Evolutionary conservation across 2,113 vertebrate species (phyloP), one percentile per base, ranked within the genome.

Genomic region (Proterorhinus semilunaris): DNA sequence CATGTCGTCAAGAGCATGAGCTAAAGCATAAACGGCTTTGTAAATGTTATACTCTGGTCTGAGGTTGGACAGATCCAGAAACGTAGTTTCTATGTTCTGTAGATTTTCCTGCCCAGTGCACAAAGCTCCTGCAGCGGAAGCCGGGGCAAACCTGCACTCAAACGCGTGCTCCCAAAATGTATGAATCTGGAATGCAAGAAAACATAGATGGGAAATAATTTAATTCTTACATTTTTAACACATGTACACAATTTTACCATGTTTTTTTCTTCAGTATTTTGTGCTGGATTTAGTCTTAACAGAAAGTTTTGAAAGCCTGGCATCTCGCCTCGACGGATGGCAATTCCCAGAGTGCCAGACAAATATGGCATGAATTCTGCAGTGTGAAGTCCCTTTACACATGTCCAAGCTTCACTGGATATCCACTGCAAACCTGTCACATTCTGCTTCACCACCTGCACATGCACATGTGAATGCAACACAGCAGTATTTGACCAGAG

Each of bases 1-100:
- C 63, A 92, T 68, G 9, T 89, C 69, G 69, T 92, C 69, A 1
- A 92, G 78, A 1, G 89, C 88, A 59, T 91, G 72, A 0, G 90
- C 92, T 13, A 93, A 63, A 1, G 91, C 84, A 72, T 93, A 92
- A 54, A 91, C 91, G 52, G 91, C 92, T 53, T 92, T 92, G 72
- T 92, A 91, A 0, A 91, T 75, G 61, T 92, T 92, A 63, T 21
- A 21, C 21, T 21, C 21, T 21, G 21, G 21, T 21, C 84, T 84
- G 58, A 84, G 82, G 21, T 81, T 74, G 15, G 88, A 90, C 57
- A 87, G 55, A 58, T 91, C 86, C 65, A 82, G 63, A 21, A 88
- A 87, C 6, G 72, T 65, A 9, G 69, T 78, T 7, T 84, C 66
- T 27, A 67, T 73, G 45, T 15, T 67, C 1, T 57, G 69, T 11